These are phyloP conservation scores for Gephyroberyx darwinii DNA, from an alignment of 2,797 vertebrate species.

Conservation along the genomic window DNA sequence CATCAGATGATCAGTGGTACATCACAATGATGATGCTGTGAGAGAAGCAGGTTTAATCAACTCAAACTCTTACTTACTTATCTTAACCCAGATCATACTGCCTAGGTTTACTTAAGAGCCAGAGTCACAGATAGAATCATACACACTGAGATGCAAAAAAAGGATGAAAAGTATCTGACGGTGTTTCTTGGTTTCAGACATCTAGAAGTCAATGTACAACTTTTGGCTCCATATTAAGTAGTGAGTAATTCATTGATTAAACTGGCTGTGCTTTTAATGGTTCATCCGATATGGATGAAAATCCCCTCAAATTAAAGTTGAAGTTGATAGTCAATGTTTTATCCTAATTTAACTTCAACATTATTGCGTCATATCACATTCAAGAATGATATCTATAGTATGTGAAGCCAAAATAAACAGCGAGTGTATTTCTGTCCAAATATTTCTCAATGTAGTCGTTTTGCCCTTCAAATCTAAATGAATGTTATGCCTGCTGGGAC, in stretches of 20 bases:
- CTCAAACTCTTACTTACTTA: neutral
- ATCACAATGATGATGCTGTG: neutral
- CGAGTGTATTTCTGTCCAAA: neutral
- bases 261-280: neutral
- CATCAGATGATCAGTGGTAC: neutral
- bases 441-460: neutral
- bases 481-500: neutral
- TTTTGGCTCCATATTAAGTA: too few species aligned
- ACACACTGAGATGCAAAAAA: neutral
- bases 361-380: neutral
- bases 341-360: neutral
- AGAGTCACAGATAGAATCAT: neutral
- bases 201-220: too few species aligned
- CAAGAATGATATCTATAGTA: neutral
- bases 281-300: neutral
- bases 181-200: too few species aligned
- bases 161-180: too few species aligned
- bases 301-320: neutral
- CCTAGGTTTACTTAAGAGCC: neutral
- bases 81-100: neutral
- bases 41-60: neutral
- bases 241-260: too few species aligned
- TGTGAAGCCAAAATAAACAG: neutral
- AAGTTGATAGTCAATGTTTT: too few species aligned
- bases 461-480: neutral